A percentile compares a stretch with the other conserved stretches of the same genome.
Evolutionary conservation across 2,113 vertebrate genomes (phyloP).

Genomic region (Turdus rufiventris): DNA sequence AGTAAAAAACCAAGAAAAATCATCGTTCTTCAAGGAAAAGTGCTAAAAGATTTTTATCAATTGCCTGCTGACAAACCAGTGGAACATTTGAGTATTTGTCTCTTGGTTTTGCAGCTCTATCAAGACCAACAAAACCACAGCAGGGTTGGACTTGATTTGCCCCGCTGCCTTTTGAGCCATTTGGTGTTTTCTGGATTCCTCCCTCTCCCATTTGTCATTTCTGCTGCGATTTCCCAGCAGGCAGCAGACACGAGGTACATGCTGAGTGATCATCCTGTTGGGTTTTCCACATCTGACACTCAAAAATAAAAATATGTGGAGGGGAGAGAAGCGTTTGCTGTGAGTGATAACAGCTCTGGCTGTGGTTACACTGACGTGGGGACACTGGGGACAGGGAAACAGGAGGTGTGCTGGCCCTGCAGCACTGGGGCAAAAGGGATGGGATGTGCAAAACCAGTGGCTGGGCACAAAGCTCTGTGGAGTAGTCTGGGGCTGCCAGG

Average conservation of each 20-base stretch:
- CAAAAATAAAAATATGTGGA: neutral
- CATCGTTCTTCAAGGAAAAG: neutral
- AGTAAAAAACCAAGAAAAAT: neutral
- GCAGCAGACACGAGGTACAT: constrained; percentile 10
- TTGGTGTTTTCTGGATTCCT: neutral
- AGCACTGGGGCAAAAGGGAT: neutral
- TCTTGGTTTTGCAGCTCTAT: neutral
- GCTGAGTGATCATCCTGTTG: constrained; percentile 30
- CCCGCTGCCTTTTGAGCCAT: neutral
- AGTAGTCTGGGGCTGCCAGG: neutral
- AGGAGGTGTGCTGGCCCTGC: neutral
- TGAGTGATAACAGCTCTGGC: neutral
- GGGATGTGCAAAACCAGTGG: neutral
- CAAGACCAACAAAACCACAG: neutral
- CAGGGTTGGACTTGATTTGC: neutral
- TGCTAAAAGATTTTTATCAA: constrained; percentile 24
- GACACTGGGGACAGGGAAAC: neutral
- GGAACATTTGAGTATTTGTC: constrained; percentile 15
- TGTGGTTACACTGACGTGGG: neutral
- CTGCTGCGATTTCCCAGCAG: constrained; percentile 1
- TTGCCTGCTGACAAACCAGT: constrained; percentile 38
- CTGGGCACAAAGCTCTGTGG: neutral
- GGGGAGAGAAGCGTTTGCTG: neutral
- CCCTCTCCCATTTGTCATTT: constrained; percentile 3
- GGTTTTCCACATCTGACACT: constrained; percentile 14